Percentiles rank a stretch among this genome's conserved stretches.
Evolutionary conservation across 2,888 invertebrate genomes (phyloP).

Genomic region (Tineola bisselliella): DNA sequence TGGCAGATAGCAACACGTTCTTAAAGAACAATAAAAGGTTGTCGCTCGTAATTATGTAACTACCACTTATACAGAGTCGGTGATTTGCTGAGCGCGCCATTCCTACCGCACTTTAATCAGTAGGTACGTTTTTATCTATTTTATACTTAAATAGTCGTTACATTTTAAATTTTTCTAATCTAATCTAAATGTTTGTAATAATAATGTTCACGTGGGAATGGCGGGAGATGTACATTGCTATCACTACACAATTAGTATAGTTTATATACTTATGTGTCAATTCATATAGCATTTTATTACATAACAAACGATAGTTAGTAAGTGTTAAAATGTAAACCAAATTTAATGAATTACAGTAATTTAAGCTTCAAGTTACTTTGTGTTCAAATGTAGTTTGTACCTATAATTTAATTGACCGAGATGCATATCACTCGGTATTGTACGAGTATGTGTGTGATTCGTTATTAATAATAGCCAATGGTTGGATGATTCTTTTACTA

Average conservation of each 20-base stretch:
- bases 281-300: conserved; percentile 69
- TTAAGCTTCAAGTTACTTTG: conserved; percentile 34
- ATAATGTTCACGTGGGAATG: conserved; percentile 7
- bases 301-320: conserved; percentile 64
- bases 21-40: not conserved
- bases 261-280: conserved; percentile 71
- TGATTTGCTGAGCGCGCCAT: not conserved
- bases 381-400: conserved; percentile 13
- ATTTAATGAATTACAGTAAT: conserved; percentile 37
- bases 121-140: not conserved
- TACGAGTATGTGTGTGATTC: not conserved
- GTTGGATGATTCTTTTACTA: not conserved
- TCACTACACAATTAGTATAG: conserved; percentile 64
- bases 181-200: conserved; percentile 1
- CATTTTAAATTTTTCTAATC: not conserved
- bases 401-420: not conserved
- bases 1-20: not conserved
- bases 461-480: not conserved
- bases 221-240: not conserved
- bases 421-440: not conserved
- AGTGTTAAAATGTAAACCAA: conserved; percentile 62
- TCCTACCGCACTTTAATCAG: not conserved
- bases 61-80: too few species aligned
- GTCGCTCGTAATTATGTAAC: not conserved
- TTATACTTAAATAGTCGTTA: not conserved